Evolutionary conservation across 2,797 vertebrate genomes (phyloP).

Genomic region (Tenualosa thibaudeaui): DNA sequence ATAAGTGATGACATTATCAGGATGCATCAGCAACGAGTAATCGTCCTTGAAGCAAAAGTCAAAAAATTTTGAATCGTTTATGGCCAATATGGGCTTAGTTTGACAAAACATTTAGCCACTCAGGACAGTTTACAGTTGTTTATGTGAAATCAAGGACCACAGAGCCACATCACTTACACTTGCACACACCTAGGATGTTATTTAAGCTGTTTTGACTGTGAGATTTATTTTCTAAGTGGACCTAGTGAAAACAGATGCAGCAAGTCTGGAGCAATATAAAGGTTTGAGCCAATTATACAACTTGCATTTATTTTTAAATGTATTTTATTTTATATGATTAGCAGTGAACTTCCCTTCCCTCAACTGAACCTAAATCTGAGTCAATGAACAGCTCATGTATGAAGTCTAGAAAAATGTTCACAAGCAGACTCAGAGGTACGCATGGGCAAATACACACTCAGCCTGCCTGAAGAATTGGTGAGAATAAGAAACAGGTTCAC

Average conservation of each 20-base stretch:
- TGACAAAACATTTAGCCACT: not conserved
- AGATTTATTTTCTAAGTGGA: not conserved
- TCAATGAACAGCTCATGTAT: not conserved
- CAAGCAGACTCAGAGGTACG: not conserved
- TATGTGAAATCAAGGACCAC: not conserved
- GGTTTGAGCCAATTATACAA: not conserved
- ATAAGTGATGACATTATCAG: too few species aligned
- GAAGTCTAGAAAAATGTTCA: not conserved
- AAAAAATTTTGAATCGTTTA: not conserved
- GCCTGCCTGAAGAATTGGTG: not conserved
- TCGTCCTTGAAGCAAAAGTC: too few species aligned
- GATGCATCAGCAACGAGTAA: too few species aligned
- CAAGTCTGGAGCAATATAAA: not conserved
- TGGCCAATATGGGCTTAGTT: not conserved
- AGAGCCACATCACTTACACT: not conserved
- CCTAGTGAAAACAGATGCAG: not conserved
- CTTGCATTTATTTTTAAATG: not conserved
- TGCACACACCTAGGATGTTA: not conserved
- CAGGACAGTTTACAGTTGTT: not conserved
- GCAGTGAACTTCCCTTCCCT: not conserved
- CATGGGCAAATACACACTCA: not conserved
- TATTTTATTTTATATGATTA: not conserved
- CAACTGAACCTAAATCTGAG: not conserved
- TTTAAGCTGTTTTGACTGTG: not conserved
- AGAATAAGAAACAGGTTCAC: constrained; percentile 10